Percentiles rank a stretch among this genome's conserved stretches.
Evolutionary conservation across 2,113 vertebrate species (phyloP).

Genomic region (Halcyon malimbica): DNA sequence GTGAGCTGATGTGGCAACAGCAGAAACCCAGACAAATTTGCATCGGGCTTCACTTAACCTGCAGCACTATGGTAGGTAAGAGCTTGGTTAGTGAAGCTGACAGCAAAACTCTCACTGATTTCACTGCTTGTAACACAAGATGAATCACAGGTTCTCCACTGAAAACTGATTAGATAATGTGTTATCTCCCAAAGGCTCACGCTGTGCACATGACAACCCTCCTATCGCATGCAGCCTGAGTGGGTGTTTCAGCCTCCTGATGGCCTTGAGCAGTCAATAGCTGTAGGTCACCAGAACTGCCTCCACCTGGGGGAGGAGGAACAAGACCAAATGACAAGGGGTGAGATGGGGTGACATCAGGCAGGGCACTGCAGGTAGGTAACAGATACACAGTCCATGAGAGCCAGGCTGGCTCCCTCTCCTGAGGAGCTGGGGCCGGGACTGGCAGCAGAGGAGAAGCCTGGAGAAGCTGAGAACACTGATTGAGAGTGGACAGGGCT

Average conservation of each 20-base stretch:
- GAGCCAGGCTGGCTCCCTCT: background rate
- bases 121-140: background rate
- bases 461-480: background rate
- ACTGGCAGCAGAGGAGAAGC: background rate
- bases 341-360: background rate
- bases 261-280: background rate
- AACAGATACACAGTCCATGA: background rate
- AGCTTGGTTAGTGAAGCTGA: fast-evolving
- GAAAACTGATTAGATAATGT: background rate
- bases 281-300: background rate
- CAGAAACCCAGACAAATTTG: background rate
- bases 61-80: fast-evolving
- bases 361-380: background rate
- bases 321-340: fast-evolving
- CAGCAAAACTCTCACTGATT: background rate
- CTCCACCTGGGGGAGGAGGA: background rate
- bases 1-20: background rate
- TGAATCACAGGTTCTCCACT: background rate
- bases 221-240: background rate
- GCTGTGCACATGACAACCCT: background rate
- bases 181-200: background rate
- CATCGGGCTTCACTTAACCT: fast-evolving
- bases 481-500: background rate
- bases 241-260: background rate
- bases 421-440: too few relatives aligned